Conservation (phyloP, 2,888 invertebrate species). For the Vannuccia rotundouncinata region DNA sequence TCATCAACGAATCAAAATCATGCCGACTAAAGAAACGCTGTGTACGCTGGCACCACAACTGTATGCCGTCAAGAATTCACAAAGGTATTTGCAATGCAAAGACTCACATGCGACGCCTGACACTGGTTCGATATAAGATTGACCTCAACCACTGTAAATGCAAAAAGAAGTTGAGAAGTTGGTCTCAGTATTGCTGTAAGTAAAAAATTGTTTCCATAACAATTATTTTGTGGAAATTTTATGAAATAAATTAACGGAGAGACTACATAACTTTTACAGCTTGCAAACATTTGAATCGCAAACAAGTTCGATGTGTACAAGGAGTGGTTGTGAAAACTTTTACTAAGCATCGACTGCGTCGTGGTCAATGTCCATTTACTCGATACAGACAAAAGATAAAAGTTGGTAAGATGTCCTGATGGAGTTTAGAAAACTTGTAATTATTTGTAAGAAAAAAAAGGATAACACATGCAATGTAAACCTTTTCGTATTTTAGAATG, state of each 20-base stretch:
- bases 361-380: slow-evolving; percentile 30
- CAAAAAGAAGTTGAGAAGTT: slow-evolving; percentile 24
- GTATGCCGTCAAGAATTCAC: not conserved
- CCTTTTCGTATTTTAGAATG: not conserved
- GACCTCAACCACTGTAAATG: slow-evolving; percentile 20
- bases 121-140: not conserved
- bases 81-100: slow-evolving; percentile 8
- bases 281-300: slow-evolving; percentile 27
- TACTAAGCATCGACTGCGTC: not conserved
- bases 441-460: not conserved
- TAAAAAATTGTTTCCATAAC: not conserved
- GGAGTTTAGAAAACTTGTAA: not conserved
- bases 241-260: too few species aligned
- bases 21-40: slow-evolving; percentile 34
- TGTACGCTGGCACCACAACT: slow-evolving; percentile 31
- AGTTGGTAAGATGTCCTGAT: slow-evolving; percentile 21
- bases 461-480: not conserved
- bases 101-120: not conserved
- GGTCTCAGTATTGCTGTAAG: slow-evolving; percentile 33
- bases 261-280: too few species aligned
- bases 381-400: slow-evolving; percentile 25
- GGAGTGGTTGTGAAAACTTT: slow-evolving; percentile 30
- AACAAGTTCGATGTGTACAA: not conserved
- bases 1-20: not conserved
- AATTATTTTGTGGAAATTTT: not conserved